Percentiles rank a stretch among this genome's conserved stretches.
phyloP scores from a whole-genome alignment of 2,113 vertebrate species.

The Aviceda subcristata region DNA sequence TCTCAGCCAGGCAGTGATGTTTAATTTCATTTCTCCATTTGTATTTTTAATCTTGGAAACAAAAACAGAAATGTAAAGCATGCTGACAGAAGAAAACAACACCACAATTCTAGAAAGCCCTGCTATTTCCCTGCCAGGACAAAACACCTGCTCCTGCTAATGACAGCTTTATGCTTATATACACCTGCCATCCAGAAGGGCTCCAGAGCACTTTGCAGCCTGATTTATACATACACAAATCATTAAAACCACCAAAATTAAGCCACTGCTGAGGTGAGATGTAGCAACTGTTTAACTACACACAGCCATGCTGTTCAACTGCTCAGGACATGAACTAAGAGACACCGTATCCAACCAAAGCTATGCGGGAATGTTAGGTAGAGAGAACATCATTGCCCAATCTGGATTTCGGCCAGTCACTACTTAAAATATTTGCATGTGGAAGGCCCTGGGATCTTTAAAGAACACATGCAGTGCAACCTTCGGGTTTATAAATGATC shows the following conservation, averaged over 20 bases:
- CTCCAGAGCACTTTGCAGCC: constrained; percentile 31
- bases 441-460: not conserved
- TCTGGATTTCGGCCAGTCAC: not conserved
- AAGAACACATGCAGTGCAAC: not conserved
- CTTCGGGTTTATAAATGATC: not conserved
- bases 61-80: constrained; percentile 38
- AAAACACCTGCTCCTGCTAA: constrained; percentile 58
- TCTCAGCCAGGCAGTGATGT: not conserved
- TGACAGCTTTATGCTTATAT: constrained; percentile 33
- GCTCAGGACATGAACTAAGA: not conserved
- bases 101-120: constrained; percentile 22
- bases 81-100: constrained; percentile 15
- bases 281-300: constrained; percentile 9
- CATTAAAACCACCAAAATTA: constrained; percentile 47
- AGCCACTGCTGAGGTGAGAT: not conserved
- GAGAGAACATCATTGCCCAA: not conserved
- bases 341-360: not conserved
- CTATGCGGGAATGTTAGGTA: not conserved
- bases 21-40: constrained; percentile 67
- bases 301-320: not conserved
- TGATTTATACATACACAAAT: constrained; percentile 40
- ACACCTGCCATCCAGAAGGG: constrained; percentile 59
- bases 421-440: not conserved
- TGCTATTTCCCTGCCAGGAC: constrained; percentile 36
- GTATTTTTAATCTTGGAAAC: constrained; percentile 53